These are phyloP conservation scores for Eurytoma adleriae DNA, from an alignment of 2,888 invertebrate genomes.

Conservation along the genomic window DNA sequence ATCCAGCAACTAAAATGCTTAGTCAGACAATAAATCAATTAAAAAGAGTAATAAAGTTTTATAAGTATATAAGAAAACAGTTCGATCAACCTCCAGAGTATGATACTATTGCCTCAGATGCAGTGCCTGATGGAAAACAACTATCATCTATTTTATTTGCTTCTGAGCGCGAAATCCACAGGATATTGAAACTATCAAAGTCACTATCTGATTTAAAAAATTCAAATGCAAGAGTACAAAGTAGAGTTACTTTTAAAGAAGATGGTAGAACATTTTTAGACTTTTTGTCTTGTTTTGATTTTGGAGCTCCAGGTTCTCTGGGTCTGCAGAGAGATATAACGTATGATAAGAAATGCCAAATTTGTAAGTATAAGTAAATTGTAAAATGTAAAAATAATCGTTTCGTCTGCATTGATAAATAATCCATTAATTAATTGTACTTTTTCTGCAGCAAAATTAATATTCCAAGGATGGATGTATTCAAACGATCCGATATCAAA, in stretches of 20 bases:
- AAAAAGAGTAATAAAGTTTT: conserved; percentile 67
- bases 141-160: conserved; percentile 67
- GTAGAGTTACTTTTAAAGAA: conserved; percentile 72
- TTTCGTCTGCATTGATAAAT: conserved; percentile 30
- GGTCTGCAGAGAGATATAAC: conserved; percentile 74
- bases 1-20: conserved; percentile 66
- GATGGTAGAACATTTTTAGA: conserved; percentile 69
- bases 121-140: conserved; percentile 61
- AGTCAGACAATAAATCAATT: conserved; percentile 66
- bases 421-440: background rate
- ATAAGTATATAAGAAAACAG: conserved; percentile 67
- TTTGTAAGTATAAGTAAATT: conserved; percentile 65
- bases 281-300: conserved; percentile 73
- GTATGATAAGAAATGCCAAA: conserved; percentile 73
- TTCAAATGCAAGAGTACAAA: conserved; percentile 60
- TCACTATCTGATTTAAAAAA: conserved; percentile 63
- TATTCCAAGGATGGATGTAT: conserved; percentile 75
- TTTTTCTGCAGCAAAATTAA: conserved; percentile 70
- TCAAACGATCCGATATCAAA: conserved; percentile 70
- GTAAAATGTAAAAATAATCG: conserved; percentile 3
- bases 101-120: conserved; percentile 64
- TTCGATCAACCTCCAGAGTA: conserved; percentile 69
- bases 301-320: conserved; percentile 68
- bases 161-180: conserved; percentile 73
- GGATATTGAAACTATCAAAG: conserved; percentile 71